These are phyloP conservation scores for Serrognathus titanus DNA, from an alignment of 2,888 invertebrate species.

Conservation along the genomic window DNA sequence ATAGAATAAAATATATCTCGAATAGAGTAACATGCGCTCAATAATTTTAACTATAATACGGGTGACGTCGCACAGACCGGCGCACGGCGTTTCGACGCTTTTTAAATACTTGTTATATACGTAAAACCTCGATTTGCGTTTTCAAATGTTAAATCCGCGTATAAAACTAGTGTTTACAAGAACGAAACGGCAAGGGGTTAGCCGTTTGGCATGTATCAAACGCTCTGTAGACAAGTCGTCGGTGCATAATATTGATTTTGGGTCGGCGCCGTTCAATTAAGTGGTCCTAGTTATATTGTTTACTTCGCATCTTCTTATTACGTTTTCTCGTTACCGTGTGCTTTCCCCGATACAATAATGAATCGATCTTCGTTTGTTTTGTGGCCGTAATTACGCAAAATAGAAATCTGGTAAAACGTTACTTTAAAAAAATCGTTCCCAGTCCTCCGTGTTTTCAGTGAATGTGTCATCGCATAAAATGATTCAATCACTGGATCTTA, in stretches of 20 bases:
- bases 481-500: neutral
- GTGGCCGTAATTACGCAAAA: neutral
- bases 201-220: constrained; percentile 6
- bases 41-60: constrained; percentile 40
- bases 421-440: too few species aligned
- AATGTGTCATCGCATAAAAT: constrained; percentile 10
- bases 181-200: constrained; percentile 1
- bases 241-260: constrained; percentile 21
- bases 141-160: neutral
- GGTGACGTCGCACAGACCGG: constrained; percentile 38
- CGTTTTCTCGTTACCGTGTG: neutral
- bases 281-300: constrained; percentile 20
- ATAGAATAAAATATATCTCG: too few species aligned
- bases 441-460: neutral
- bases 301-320: constrained; percentile 10
- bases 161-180: neutral
- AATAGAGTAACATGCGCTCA: constrained; percentile 32
- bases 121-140: neutral
- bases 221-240: constrained; percentile 13
- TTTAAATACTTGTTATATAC: constrained; percentile 10
- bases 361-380: neutral
- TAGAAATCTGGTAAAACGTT: too few species aligned
- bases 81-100: constrained; percentile 32
- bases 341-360: neutral
- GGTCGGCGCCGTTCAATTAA: constrained; percentile 14